Base-by-base conservation (phyloP, 2,113 vertebrate species). In the Helogale parvula region DNA sequence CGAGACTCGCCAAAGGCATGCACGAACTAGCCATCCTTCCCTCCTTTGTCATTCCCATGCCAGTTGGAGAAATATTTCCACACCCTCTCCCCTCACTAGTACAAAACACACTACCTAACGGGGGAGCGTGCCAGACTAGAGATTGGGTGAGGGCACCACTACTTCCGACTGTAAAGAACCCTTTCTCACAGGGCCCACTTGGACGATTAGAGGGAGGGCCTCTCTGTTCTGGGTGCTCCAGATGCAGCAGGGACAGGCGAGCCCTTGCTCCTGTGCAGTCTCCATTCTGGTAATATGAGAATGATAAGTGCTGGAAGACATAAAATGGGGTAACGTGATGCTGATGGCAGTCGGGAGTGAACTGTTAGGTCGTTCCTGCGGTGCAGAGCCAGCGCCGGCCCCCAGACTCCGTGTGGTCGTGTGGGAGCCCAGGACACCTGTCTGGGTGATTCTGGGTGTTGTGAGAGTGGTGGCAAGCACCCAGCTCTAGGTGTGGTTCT, bases 371-470 rank as follows among this genome's bases (percentile, higher is more conserved):
- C 7, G 13, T 6, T 72, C 63, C 12, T 3, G 17, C 29, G 0
- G 68, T 17, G 25, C 80, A 60, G 2, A n/a, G 50, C 6, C 7
- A 21, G 65, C 10, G 3, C 14, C 3, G 33, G 38, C 84, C 79
- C 35, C 5, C 35, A n/a, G 63, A 4, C n/a, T 45, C 47, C 0
- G 0, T 0, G 2, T 4, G 25, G 45, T 2, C 12, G 0, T 12
- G 52, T 13, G 71, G 41, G 38, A 19, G 33, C 71, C 0, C 0
- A 11, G 31, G 41, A 83, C 16, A 5, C 2, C 5, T 10, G 0
- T n/a, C 0, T 25, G 69, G 23, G 1, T 57, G 89, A 21, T 54
- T 38, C 3, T 35, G 1, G 0, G 0, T 1, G 17, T 3, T 7
- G 45, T 16, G 16, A 3, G 4, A 0, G 25, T 6, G 15, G 90